Conservation (phyloP, 2,797 vertebrate genomes). For the Hirundo rustica region DNA sequence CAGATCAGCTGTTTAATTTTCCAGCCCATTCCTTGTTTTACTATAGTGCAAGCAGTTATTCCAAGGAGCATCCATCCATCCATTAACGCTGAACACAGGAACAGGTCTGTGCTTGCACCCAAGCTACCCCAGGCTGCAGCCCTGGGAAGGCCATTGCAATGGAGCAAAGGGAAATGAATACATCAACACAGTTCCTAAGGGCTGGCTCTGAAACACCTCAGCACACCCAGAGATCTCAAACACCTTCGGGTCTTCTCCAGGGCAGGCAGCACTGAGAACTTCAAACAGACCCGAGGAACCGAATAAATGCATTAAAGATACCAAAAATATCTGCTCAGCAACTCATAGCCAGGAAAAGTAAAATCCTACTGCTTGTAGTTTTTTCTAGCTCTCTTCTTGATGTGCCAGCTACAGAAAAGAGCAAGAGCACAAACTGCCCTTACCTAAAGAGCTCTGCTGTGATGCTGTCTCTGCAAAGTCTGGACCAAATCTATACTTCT, state of each 20-base stretch:
- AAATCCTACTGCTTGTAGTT: not conserved
- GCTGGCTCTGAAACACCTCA: not conserved
- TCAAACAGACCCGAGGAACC: not conserved
- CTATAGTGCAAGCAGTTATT: not conserved
- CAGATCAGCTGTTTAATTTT: not conserved
- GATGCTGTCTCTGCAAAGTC: not conserved
- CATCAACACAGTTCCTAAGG: not conserved
- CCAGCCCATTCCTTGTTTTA: not conserved
- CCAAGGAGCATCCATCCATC: not conserved
- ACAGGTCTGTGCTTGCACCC: not conserved
- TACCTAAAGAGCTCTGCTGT: not conserved
- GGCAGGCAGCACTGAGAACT: not conserved
- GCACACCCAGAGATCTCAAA: not conserved
- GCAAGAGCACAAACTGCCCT: not conserved
- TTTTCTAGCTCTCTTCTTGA: not conserved
- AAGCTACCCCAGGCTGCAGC: not conserved
- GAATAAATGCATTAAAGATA: not conserved
- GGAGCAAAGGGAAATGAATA: not conserved
- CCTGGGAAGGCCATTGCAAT: not conserved
- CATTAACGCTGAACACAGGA: not conserved
- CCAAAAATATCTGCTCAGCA: not conserved
- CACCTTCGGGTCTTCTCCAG: not conserved
- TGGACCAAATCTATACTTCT: fast-evolving
- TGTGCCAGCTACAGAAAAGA: not conserved
- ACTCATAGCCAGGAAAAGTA: not conserved